Percentiles rank a stretch among this genome's conserved stretches.
Evolutionary conservation across 2,797 vertebrate species (phyloP).

Genomic region (Leptoclinus maculatus): DNA sequence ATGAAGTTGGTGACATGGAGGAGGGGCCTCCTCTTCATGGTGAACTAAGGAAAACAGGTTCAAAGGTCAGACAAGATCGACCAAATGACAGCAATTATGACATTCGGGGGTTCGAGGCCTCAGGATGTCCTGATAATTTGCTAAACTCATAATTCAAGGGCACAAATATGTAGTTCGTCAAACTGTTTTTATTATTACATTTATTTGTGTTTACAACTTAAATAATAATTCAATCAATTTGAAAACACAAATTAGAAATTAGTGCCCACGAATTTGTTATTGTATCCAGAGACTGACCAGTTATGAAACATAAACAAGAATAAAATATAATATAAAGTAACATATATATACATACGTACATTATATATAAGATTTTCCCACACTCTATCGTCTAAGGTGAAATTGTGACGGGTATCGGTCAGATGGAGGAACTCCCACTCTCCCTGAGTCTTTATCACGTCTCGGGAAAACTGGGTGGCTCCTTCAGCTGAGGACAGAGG

Average conservation of each 20-base stretch:
- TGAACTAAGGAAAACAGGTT: conserved; percentile 71
- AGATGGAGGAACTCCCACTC: conserved; percentile 83
- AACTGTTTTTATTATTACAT: too few relatives aligned
- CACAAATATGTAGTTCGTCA: too few relatives aligned
- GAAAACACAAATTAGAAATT: too few relatives aligned
- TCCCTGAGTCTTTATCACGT: conserved; percentile 71
- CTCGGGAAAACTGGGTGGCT: conserved; percentile 72
- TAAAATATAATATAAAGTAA: too few relatives aligned
- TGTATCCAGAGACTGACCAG: too few relatives aligned
- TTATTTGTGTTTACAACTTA: too few relatives aligned
- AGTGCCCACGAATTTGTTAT: too few relatives aligned
- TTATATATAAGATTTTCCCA: conserved; percentile 77
- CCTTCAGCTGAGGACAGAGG: conserved; percentile 56
- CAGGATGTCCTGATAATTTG: too few relatives aligned
- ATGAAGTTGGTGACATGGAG: conserved; percentile 87
- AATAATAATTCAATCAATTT: too few relatives aligned
- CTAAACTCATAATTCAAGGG: too few relatives aligned
- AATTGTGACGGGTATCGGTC: conserved; percentile 36
- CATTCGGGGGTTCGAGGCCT: neutral
- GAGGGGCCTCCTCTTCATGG: conserved; percentile 82
- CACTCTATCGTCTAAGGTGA: neutral
- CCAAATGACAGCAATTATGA: neutral
- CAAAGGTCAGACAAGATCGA: neutral
- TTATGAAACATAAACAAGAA: too few relatives aligned
- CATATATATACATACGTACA: too few relatives aligned